Base-by-base conservation (phyloP, 1,140 invertebrate genomes). In the Bombus difficillimus region DNA sequence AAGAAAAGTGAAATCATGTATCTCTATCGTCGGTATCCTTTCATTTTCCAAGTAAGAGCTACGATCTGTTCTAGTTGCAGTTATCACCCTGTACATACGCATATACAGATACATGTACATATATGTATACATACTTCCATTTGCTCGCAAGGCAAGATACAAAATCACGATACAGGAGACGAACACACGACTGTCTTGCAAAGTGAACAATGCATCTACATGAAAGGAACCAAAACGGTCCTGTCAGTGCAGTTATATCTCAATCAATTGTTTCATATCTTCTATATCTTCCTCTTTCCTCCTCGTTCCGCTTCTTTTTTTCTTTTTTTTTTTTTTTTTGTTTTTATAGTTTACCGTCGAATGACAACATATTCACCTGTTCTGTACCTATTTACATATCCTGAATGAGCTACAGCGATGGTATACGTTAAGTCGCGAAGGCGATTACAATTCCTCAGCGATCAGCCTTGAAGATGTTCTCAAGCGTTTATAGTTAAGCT, bases 361-460 rank as follows among this genome's bases (percentile, higher is more conserved):
- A 83, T 72, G 73, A 72, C 66, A 79, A 83, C 66, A 32, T 82
- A 66, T 79, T 76, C 57, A 37, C 64, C 68, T 86, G 43, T 87
- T 59, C 66, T 72, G 62, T 64, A 62, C 37, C 34, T 89, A 89
- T 89, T 83, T 83, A 89, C 77, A 89, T 77, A 81, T 83, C 62
- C 64, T 74, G 76, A 69, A 86, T 41, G 64, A 81, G 68, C 83
- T 83, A 80, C 75, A 68, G 84, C 76, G 84, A 86, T 81, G 79
- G 80, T 89, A 85, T 83, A 78, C 84, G 62, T 80, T 62, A 34
- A 64, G 76, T 59, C 87, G 87, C 88, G 81, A 74, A 83, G 80
- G 84, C 41, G 85, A 89, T 74, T 84, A 81, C 85, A 89, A 89
- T 89, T 89, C 75, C 87, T 88, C 79, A 82, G 88, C 87, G 80